A percentile compares a stretch with the other conserved stretches of the same genome.
Conservation (phyloP, 2,797 vertebrate species). For the Pygocentrus nattereri region DNA sequence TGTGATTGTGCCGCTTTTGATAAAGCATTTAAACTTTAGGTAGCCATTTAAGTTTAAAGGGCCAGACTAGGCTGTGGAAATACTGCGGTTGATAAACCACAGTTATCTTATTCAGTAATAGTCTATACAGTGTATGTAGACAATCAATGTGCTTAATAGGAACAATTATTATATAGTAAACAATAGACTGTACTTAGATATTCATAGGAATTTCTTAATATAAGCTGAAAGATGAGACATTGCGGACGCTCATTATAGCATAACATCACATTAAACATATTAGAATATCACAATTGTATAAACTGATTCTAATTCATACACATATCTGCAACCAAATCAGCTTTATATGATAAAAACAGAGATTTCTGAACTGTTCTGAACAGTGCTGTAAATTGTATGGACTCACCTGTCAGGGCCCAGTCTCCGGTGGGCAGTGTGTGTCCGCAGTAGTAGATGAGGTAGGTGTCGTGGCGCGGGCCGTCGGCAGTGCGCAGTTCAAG, state of each 20-base stretch:
- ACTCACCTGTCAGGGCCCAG: slow-evolving; percentile 93
- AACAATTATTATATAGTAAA: no score
- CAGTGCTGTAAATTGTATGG: neutral
- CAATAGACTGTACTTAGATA: neutral
- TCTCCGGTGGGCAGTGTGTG: slow-evolving; percentile 89
- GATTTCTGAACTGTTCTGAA: neutral
- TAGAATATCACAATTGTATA: no score
- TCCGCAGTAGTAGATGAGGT: slow-evolving; percentile 97
- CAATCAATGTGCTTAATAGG: no score
- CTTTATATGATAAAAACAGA: neutral
- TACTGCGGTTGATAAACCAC: neutral
- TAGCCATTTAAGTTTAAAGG: neutral
- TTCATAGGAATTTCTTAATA: neutral
- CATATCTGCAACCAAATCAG: neutral
- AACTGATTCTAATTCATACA: no score
- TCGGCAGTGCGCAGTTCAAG: slow-evolving; percentile 92
- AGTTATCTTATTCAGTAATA: neutral
- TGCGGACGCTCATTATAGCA: neutral
- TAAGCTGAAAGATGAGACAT: neutral
- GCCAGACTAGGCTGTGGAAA: neutral
- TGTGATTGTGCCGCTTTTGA: neutral
- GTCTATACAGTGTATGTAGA: neutral
- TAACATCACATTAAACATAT: no score
- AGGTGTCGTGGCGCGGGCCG: slow-evolving; percentile 96
- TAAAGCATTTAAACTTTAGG: slow-evolving; percentile 1